A percentile compares a stretch with the other conserved stretches of the same genome.
These are phyloP conservation scores for Temnothorax rugatulus DNA, from an alignment of 2,888 invertebrate genomes.

Conservation along the genomic window DNA sequence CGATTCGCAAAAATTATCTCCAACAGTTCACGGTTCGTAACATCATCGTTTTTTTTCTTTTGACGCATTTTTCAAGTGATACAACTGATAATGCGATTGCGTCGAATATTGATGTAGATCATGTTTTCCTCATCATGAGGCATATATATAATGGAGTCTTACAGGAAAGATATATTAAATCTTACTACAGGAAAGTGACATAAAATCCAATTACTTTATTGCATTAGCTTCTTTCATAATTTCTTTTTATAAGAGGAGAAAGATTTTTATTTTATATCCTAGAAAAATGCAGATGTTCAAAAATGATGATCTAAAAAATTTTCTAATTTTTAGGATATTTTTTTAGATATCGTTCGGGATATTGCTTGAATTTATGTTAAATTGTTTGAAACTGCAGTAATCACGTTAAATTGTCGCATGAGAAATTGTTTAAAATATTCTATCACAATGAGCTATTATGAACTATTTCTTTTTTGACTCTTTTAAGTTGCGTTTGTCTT, in stretches of 20 bases:
- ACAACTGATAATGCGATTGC: neutral
- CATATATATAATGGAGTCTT: neutral
- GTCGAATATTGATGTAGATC: neutral
- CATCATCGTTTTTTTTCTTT: neutral
- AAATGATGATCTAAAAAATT: neutral
- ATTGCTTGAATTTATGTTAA: neutral
- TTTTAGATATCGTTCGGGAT: neutral
- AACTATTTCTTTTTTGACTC: slow-evolving; percentile 26
- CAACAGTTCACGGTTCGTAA: neutral
- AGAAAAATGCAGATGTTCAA: neutral
- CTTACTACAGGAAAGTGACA: neutral
- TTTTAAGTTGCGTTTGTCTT: neutral
- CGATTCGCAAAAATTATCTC: neutral
- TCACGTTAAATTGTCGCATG: neutral
- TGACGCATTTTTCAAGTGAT: neutral
- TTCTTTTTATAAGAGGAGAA: neutral
- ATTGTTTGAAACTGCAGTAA: neutral
- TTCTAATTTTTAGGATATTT: neutral
- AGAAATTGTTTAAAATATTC: neutral
- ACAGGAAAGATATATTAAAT: neutral
- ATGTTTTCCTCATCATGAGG: neutral
- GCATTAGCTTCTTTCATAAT: neutral
- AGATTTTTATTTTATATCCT: neutral
- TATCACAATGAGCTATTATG: neutral
- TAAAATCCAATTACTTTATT: slow-evolving; percentile 1